Evolutionary conservation across 2,797 vertebrate species (phyloP).

Genomic region (Erethizon dorsatum): DNA sequence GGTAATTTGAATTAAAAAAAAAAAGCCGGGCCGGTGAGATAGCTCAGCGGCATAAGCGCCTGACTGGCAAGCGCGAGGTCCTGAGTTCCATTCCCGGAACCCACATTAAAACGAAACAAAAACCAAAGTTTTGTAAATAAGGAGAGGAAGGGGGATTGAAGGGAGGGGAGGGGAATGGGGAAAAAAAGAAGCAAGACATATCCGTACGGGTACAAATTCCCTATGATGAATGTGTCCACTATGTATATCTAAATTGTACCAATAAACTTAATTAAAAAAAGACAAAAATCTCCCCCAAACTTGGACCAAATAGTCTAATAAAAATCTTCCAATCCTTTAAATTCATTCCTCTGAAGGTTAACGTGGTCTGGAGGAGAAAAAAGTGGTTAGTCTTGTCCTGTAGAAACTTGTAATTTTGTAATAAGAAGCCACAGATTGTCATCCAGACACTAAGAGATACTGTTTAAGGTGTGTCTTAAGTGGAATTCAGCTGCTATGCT

Average conservation of each 20-base stretch:
- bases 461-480: not conserved
- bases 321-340: not conserved
- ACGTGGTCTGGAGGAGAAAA: not conserved
- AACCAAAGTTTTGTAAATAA: not conserved
- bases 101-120: no score
- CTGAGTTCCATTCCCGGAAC: no score
- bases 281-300: not conserved
- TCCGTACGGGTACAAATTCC: no score
- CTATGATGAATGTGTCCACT: no score
- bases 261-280: not conserved
- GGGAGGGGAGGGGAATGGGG: not conserved
- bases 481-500: not conserved
- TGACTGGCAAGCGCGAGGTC: no score
- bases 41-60: no score
- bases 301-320: not conserved
- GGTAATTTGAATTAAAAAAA: not conserved
- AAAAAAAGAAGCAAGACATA: not conserved
- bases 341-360: not conserved
- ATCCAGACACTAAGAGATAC: not conserved
- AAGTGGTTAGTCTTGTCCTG: not conserved
- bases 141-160: not conserved
- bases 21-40: no score
- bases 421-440: not conserved
- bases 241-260: no score
- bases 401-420: conserved; percentile 15